Percentiles rank a stretch among this genome's conserved stretches.
Evolutionary conservation across 2,888 invertebrate genomes (phyloP).

Genomic region (Ophion slaviceki): DNA sequence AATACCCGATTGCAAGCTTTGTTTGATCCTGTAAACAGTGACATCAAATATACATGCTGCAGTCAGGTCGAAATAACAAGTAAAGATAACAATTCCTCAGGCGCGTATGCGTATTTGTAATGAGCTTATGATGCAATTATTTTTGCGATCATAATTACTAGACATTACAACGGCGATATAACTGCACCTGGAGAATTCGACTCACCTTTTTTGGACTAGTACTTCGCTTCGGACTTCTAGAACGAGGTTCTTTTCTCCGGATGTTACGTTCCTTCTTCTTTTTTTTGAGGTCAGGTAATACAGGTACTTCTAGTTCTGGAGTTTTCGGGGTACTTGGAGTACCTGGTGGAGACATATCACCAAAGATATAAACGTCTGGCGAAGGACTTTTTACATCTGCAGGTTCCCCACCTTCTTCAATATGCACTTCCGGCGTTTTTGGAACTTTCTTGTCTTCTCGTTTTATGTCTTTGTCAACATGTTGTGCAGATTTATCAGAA

Average conservation of each 20-base stretch:
- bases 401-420: constrained; percentile 70
- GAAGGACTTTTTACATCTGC: constrained; percentile 80
- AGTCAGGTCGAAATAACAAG: too few species aligned
- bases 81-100: too few species aligned
- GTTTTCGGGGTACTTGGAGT: constrained; percentile 86
- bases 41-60: too few species aligned
- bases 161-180: background rate
- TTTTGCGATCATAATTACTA: too few species aligned
- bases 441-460: constrained; percentile 80
- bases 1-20: too few species aligned
- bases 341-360: constrained; percentile 85
- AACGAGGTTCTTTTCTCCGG: constrained; percentile 84
- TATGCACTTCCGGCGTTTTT: constrained; percentile 79
- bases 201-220: constrained; percentile 79
- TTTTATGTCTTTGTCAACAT: constrained; percentile 70
- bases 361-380: constrained; percentile 82
- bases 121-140: too few species aligned
- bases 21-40: too few species aligned
- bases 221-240: constrained; percentile 78
- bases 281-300: constrained; percentile 83
- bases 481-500: constrained; percentile 71
- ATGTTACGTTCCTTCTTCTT: constrained; percentile 86
- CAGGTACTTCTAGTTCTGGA: constrained; percentile 86
- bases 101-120: too few species aligned
- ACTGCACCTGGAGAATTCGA: constrained; percentile 21